phyloP scores from a whole-genome alignment of 1,140 invertebrate species.

The Medauroidea extradentata region DNA sequence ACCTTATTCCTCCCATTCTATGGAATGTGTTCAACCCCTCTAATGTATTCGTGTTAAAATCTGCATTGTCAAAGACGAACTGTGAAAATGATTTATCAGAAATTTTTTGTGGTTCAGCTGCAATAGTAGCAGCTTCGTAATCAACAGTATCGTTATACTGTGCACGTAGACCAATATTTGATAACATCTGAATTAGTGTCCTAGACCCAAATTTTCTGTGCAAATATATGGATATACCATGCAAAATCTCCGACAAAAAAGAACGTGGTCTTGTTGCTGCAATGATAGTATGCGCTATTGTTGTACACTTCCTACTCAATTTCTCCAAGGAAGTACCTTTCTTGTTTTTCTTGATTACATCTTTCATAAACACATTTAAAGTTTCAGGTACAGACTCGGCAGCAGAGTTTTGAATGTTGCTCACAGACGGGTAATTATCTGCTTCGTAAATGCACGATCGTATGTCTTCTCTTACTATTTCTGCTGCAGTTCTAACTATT shows the following conservation, averaged over 20 bases:
- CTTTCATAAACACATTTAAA: too few relatives aligned
- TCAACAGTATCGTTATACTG: conserved; percentile 19
- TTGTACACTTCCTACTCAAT: too few relatives aligned
- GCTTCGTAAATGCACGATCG: too few relatives aligned
- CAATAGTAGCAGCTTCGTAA: conserved; percentile 21
- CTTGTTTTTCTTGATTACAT: too few relatives aligned
- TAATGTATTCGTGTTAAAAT: conserved; percentile 28
- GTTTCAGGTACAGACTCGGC: too few relatives aligned
- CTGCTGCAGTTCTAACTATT: too few relatives aligned
- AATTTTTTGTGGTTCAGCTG: conserved; percentile 15
- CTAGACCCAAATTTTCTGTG: conserved; percentile 27
- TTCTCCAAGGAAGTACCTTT: too few relatives aligned
- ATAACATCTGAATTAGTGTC: conserved; percentile 17
- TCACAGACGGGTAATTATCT: too few relatives aligned
- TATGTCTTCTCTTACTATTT: too few relatives aligned
- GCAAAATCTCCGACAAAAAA: conserved; percentile 30
- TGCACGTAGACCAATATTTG: conserved; percentile 24
- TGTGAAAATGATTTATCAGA: conserved; percentile 22
- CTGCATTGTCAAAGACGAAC: conserved; percentile 33
- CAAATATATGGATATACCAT: conserved; percentile 19
- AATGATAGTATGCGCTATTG: conserved; percentile 38
- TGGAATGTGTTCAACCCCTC: conserved; percentile 31
- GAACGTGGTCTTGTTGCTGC: conserved; percentile 31
- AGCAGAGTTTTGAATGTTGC: too few relatives aligned
- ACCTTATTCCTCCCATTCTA: neutral